Evolutionary conservation across 2,888 invertebrate genomes (phyloP).

Genomic region (Ophion ventricosus): DNA sequence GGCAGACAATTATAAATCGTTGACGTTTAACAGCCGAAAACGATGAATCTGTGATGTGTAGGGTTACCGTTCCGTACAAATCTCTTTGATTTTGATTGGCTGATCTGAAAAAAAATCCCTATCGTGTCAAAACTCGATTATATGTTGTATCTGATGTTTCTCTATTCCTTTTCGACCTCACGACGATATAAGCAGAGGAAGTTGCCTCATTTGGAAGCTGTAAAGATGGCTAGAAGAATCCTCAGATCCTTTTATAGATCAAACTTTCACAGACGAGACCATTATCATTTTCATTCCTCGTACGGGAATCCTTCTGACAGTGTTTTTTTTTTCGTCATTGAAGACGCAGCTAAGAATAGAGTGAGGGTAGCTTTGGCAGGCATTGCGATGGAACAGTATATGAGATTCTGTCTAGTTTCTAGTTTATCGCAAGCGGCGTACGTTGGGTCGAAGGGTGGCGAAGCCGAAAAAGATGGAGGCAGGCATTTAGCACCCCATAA

Average conservation of each 20-base stretch:
- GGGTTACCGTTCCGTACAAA: constrained; percentile 41
- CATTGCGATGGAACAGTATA: constrained; percentile 11
- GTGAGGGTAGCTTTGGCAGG: background rate
- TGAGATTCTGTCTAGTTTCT: constrained; percentile 52
- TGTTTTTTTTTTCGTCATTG: constrained; percentile 3
- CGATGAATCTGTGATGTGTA: constrained; percentile 63
- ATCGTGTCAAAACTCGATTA: constrained; percentile 20
- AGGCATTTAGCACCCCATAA: constrained; percentile 60
- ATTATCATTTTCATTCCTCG: too few relatives aligned
- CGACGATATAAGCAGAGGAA: too few relatives aligned
- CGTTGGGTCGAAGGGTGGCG: constrained; percentile 26
- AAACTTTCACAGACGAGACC: background rate
- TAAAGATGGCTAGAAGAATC: background rate
- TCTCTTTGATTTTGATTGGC: constrained; percentile 50
- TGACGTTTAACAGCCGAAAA: constrained; percentile 79
- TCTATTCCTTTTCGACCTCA: background rate
- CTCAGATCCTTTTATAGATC: background rate
- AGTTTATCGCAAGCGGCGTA: constrained; percentile 31
- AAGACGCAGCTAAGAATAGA: constrained; percentile 14
- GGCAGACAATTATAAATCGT: constrained; percentile 82
- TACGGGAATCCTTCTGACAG: background rate
- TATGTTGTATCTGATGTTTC: background rate
- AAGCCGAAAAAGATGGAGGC: constrained; percentile 42
- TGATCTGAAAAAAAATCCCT: constrained; percentile 27
- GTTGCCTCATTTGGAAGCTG: background rate